Conservation (phyloP, 2,888 invertebrate genomes). For the Lepetodrilus schrolli region DNA sequence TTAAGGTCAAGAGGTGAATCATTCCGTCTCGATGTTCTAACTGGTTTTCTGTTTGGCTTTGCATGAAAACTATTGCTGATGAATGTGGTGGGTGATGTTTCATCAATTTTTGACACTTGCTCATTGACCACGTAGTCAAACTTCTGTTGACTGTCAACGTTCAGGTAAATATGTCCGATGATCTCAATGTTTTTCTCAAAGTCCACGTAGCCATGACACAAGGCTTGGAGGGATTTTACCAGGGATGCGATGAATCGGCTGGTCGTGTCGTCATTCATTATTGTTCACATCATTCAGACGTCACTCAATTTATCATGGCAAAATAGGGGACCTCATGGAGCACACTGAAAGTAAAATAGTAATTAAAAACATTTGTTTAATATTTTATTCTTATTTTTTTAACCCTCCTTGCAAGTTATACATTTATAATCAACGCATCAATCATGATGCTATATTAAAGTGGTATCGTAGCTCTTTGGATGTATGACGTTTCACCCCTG, state of each 20-base stretch:
- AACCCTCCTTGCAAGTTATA: too few species aligned
- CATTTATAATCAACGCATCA: too few species aligned
- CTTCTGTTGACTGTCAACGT: conserved; percentile 23
- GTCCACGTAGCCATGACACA: conserved; percentile 28
- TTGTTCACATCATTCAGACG: neutral
- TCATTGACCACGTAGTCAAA: conserved; percentile 22
- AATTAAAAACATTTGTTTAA: neutral
- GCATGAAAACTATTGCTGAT: conserved; percentile 25
- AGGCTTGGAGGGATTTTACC: conserved; percentile 17
- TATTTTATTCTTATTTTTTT: neutral
- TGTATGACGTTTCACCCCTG: too few species aligned
- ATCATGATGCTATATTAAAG: too few species aligned
- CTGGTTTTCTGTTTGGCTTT: neutral
- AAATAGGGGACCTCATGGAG: neutral
- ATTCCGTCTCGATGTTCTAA: neutral
- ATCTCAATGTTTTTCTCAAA: conserved; percentile 26
- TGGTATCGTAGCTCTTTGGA: too few species aligned
- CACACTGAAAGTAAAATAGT: neutral
- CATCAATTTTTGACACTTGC: conserved; percentile 23
- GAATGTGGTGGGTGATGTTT: neutral
- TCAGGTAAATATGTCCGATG: conserved; percentile 23
- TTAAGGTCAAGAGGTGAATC: conserved; percentile 5
- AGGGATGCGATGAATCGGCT: conserved; percentile 8
- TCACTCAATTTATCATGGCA: neutral
- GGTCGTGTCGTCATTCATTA: conserved; percentile 24